Evolutionary conservation across 2,113 vertebrate species (phyloP).

Genomic region (Carlito syrichta): DNA sequence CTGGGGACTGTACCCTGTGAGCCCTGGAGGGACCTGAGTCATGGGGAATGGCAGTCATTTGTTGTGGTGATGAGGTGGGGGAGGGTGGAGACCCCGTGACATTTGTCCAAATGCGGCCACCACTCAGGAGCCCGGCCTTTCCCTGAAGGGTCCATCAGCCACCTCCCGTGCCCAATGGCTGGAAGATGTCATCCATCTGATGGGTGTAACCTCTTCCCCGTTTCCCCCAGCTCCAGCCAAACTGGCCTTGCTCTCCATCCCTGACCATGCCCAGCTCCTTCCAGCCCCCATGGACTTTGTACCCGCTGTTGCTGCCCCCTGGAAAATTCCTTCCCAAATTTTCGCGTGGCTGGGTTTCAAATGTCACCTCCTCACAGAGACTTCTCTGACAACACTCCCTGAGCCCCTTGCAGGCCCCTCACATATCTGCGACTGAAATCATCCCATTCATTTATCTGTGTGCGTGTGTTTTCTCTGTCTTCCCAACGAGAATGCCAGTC

Average conservation of each 20-base stretch:
- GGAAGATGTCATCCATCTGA: too few relatives aligned
- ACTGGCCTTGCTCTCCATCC: background rate
- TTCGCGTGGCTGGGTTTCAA: background rate
- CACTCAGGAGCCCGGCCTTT: background rate
- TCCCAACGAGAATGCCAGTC: background rate
- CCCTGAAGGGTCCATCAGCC: background rate
- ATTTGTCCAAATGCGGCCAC: background rate
- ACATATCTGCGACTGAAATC: too few relatives aligned
- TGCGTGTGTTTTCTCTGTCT: background rate
- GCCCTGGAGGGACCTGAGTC: background rate
- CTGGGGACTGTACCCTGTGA: background rate
- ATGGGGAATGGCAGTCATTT: background rate
- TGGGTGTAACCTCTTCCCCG: too few relatives aligned
- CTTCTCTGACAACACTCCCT: too few relatives aligned
- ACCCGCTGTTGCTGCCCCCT: background rate
- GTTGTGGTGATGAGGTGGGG: background rate
- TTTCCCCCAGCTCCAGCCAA: background rate
- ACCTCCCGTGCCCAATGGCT: accelerated
- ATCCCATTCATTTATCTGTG: background rate
- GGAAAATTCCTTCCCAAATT: background rate
- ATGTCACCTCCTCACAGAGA: background rate
- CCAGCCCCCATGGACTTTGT: background rate
- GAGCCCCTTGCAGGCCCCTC: background rate
- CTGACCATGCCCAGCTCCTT: background rate
- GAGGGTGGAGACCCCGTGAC: background rate